Conservation (phyloP, 2,113 vertebrate genomes). For the Aphelocoma coerulescens region DNA sequence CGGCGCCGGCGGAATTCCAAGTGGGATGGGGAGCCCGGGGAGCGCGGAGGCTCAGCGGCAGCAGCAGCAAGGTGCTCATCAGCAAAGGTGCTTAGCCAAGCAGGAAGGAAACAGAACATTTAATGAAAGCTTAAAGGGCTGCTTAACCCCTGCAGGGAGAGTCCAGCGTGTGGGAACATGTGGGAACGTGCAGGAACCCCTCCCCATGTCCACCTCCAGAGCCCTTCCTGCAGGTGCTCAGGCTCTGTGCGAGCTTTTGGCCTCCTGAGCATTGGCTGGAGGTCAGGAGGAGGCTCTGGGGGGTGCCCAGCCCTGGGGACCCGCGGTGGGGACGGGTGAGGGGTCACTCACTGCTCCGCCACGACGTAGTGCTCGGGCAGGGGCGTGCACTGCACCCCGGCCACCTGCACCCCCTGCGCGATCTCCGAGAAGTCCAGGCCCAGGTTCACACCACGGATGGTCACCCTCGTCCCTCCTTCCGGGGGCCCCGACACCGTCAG, state of each 20-base stretch:
- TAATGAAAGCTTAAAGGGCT: neutral
- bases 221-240: neutral
- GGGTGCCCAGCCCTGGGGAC: neutral
- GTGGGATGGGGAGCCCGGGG: slow-evolving; percentile 9
- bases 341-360: slow-evolving; percentile 90
- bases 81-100: slow-evolving; percentile 48
- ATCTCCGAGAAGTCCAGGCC: slow-evolving; percentile 94
- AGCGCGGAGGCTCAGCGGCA: neutral
- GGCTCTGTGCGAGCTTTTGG: neutral
- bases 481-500: slow-evolving; percentile 92
- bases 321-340: fast-evolving
- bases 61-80: slow-evolving; percentile 32
- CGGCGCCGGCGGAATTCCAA: slow-evolving; percentile 77
- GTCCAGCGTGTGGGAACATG: fast-evolving
- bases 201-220: neutral
- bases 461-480: slow-evolving; percentile 92
- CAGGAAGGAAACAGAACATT: neutral
- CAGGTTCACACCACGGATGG: slow-evolving; percentile 91
- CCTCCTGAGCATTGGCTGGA: fast-evolving
- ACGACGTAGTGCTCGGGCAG: slow-evolving; percentile 90
- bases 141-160: neutral
- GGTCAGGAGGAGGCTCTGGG: neutral
- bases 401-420: slow-evolving; percentile 89
- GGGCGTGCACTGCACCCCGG: slow-evolving; percentile 87
- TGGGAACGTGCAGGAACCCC: fast-evolving